phyloP scores from a whole-genome alignment of 2,888 invertebrate species.

The Aleiodes testaceus region DNA sequence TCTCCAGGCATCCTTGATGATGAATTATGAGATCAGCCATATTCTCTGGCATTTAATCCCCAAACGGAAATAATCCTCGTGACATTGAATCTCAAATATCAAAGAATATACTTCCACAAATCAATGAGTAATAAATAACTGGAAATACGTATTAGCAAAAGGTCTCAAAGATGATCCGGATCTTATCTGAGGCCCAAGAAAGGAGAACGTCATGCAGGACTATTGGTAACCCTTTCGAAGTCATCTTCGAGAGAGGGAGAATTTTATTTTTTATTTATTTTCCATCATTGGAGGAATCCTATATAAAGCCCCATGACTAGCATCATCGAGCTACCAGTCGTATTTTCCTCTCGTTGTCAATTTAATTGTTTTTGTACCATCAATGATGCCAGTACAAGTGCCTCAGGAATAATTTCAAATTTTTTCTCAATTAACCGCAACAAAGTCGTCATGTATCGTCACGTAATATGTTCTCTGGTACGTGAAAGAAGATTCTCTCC shows the following conservation, averaged over 20 bases:
- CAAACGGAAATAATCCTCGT: background rate
- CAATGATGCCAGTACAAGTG: slow-evolving; percentile 36
- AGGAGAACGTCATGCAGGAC: slow-evolving; percentile 27
- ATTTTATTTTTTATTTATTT: slow-evolving; percentile 9
- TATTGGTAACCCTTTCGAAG: slow-evolving; percentile 34
- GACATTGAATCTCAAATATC: slow-evolving; percentile 16
- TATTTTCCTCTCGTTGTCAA: slow-evolving; percentile 27
- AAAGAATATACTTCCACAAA: background rate
- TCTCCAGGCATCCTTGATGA: background rate
- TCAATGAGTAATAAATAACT: background rate
- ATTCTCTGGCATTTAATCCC: background rate
- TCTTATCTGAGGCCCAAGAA: slow-evolving; percentile 30
- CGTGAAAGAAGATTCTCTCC: slow-evolving; percentile 34
- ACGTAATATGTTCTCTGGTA: slow-evolving; percentile 50
- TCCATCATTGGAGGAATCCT: slow-evolving; percentile 27
- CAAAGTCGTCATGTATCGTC: slow-evolving; percentile 48
- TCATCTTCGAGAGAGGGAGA: slow-evolving; percentile 27
- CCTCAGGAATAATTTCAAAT: slow-evolving; percentile 36
- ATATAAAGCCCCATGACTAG: slow-evolving; percentile 41
- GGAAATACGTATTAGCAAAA: background rate
- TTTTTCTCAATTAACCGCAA: slow-evolving; percentile 25
- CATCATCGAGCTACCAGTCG: slow-evolving; percentile 34
- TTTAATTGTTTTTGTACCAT: slow-evolving; percentile 1
- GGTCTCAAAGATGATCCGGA: slow-evolving; percentile 40
- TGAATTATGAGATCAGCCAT: background rate